Conservation (phyloP, 2,888 invertebrate species). For the Eristalinus sepulchralis region DNA sequence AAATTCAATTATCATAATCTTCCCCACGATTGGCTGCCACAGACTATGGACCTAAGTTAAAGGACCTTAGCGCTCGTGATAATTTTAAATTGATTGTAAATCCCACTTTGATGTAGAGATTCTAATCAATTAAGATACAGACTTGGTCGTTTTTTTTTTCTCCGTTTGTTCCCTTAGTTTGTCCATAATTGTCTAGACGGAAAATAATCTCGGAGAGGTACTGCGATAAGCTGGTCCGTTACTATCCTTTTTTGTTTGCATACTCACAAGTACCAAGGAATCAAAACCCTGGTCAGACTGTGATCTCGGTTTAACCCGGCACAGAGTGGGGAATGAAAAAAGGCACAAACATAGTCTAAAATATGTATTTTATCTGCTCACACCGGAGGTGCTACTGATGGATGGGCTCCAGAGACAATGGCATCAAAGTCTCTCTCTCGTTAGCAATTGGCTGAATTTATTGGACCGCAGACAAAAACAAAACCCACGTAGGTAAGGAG, state of each 20-base stretch:
- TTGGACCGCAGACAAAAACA: conserved; percentile 56
- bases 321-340: neutral
- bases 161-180: neutral
- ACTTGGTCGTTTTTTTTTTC: conserved; percentile 8
- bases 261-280: conserved; percentile 46
- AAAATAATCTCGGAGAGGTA: conserved; percentile 44
- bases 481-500: conserved; percentile 47
- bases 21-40: conserved; percentile 11
- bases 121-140: conserved; percentile 47
- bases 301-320: conserved; percentile 20
- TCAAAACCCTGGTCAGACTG: conserved; percentile 31
- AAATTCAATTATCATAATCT: conserved; percentile 68
- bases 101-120: conserved; percentile 21
- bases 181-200: conserved; percentile 55
- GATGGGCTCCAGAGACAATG: conserved; percentile 42
- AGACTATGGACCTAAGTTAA: neutral
- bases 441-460: conserved; percentile 61
- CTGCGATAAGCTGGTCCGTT: neutral
- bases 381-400: neutral
- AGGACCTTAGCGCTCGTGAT: conserved; percentile 30
- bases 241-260: conserved; percentile 38
- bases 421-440: conserved; percentile 63
- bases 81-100: conserved; percentile 34
- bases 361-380: conserved; percentile 21
- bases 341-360: conserved; percentile 1